A percentile compares a stretch with the other conserved stretches of the same genome.
phyloP scores from a whole-genome alignment of 1,140 invertebrate species.

The Cyrtorhinus lividipennis region DNA sequence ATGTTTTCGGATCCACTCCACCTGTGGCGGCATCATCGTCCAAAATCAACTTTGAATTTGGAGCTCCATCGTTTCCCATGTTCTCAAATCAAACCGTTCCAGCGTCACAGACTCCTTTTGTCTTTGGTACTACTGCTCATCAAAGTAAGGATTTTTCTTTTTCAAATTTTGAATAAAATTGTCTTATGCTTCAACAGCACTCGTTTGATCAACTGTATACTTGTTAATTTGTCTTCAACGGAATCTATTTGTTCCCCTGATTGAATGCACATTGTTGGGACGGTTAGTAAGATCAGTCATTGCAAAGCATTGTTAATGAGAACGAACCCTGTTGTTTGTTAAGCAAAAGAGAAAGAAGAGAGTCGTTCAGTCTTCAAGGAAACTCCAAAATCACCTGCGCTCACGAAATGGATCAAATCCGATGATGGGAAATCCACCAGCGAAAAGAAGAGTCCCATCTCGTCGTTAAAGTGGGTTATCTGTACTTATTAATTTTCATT shows the following conservation, averaged over 20 bases:
- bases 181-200: too few relatives aligned
- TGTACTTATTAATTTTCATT: background rate
- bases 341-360: slow-evolving; percentile 26
- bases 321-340: too few relatives aligned
- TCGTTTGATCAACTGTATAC: too few relatives aligned
- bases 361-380: slow-evolving; percentile 20
- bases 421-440: slow-evolving; percentile 34
- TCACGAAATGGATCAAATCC: slow-evolving; percentile 56
- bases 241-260: too few relatives aligned
- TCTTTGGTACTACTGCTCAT: slow-evolving; percentile 31
- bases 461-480: slow-evolving; percentile 6
- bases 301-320: too few relatives aligned
- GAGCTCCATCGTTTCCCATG: slow-evolving; percentile 20
- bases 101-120: slow-evolving; percentile 34
- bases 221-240: too few relatives aligned
- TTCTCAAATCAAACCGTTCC: slow-evolving; percentile 23
- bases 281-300: too few relatives aligned
- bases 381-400: slow-evolving; percentile 42
- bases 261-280: too few relatives aligned
- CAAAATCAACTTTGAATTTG: slow-evolving; percentile 46
- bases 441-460: slow-evolving; percentile 12
- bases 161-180: background rate
- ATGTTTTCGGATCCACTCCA: slow-evolving; percentile 8
- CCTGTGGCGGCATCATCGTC: slow-evolving; percentile 21
- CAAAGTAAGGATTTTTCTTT: slow-evolving; percentile 20